These are phyloP conservation scores for Aphrocallistes beatrix DNA, from an alignment of 37 sponge, comb jelly and placozoan species.

Conservation along the genomic window DNA sequence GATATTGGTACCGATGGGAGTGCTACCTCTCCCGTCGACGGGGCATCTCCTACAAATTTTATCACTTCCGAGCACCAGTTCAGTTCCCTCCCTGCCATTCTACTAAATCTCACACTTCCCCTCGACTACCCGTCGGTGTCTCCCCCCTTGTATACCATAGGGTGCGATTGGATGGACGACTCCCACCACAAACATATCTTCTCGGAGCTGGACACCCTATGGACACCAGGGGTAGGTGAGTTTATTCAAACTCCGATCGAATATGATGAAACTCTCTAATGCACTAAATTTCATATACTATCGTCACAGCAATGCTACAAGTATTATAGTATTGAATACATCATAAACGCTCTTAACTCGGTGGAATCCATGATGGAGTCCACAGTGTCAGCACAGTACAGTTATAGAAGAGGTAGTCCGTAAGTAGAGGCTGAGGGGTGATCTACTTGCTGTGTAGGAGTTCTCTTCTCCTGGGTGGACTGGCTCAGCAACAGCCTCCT, in stretches of 20 bases:
- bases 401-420: too few relatives aligned
- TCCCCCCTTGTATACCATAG: neutral
- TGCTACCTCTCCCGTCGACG: neutral
- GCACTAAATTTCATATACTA: too few relatives aligned
- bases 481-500: conserved; percentile 1
- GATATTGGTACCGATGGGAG: neutral
- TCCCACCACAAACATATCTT: neutral
- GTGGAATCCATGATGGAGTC: too few relatives aligned
- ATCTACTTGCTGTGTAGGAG: neutral
- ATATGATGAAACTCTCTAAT: too few relatives aligned
- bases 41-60: neutral
- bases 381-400: too few relatives aligned
- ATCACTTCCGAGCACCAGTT: neutral
- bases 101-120: neutral
- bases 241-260: neutral
- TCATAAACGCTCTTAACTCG: too few relatives aligned
- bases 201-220: neutral
- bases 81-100: neutral
- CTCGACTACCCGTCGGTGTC: neutral
- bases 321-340: too few relatives aligned
- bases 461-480: conserved; percentile 14
- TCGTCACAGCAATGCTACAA: too few relatives aligned
- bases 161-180: neutral
- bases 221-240: neutral
- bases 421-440: too few relatives aligned